A percentile compares a stretch with the other conserved stretches of the same genome.
Conservation (phyloP, 2,797 vertebrate genomes). For the Hydrophis major region DNA sequence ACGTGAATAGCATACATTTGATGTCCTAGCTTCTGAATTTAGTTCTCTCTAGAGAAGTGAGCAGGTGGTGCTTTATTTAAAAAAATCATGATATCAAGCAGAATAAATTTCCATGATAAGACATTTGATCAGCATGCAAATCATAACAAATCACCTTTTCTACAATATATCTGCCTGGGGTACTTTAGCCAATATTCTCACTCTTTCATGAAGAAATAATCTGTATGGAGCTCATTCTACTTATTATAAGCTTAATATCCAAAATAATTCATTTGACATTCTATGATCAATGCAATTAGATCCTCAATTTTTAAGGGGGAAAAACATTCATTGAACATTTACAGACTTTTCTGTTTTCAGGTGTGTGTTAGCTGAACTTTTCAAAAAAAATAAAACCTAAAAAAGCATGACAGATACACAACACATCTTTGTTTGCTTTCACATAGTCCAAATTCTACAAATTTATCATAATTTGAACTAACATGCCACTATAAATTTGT, state of each 20-base stretch:
- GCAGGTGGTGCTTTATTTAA: neutral
- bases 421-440: neutral
- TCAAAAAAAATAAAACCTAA: neutral
- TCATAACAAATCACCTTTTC: constrained; percentile 20
- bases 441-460: neutral
- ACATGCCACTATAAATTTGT: neutral
- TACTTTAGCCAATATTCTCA: constrained; percentile 25
- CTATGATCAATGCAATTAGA: neutral
- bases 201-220: constrained; percentile 20
- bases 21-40: constrained; percentile 15
- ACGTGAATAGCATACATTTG: constrained; percentile 16
- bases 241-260: constrained; percentile 18
- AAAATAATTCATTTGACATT: constrained; percentile 4
- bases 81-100: constrained; percentile 7
- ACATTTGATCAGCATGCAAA: neutral
- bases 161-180: constrained; percentile 3
- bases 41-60: constrained; percentile 1
- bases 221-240: constrained; percentile 3
- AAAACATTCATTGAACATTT: neutral
- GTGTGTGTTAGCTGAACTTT: neutral
- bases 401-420: neutral
- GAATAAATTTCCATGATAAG: constrained; percentile 20
- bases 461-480: neutral
- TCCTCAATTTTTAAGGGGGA: neutral
- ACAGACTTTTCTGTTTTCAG: neutral